These are phyloP conservation scores for Hoplodrina blanda DNA, from an alignment of 2,888 invertebrate genomes.

Conservation along the genomic window DNA sequence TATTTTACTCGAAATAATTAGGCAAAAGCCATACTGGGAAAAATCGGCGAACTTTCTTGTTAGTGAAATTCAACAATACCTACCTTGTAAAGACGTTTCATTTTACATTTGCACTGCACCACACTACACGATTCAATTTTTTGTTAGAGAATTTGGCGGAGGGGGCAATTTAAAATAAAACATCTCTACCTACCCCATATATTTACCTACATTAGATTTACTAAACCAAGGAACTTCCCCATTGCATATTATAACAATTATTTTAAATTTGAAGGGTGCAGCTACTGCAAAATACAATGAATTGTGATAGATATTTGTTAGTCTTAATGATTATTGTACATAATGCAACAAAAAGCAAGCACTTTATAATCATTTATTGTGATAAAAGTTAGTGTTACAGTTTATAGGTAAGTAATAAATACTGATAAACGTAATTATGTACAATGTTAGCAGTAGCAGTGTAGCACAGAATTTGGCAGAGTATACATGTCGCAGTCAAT, in stretches of 20 bases:
- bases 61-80: too few relatives aligned
- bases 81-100: too few relatives aligned
- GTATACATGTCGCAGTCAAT: not conserved
- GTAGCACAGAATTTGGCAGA: not conserved
- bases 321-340: not conserved
- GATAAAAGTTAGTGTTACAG: conserved; percentile 7
- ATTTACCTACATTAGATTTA: too few relatives aligned
- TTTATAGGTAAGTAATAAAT: not conserved
- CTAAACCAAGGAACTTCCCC: not conserved
- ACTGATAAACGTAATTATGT: not conserved
- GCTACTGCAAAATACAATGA: conserved; percentile 21
- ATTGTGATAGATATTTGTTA: conserved; percentile 6
- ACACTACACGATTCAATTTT: too few relatives aligned
- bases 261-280: conserved; percentile 4
- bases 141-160: too few relatives aligned
- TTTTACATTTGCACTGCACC: too few relatives aligned
- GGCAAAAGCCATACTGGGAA: too few relatives aligned
- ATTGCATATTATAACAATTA: not conserved
- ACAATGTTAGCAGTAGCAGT: not conserved
- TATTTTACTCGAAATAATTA: too few relatives aligned
- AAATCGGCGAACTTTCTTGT: too few relatives aligned
- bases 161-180: too few relatives aligned
- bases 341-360: conserved; percentile 38
- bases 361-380: conserved; percentile 23
- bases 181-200: too few relatives aligned